Conservation (phyloP, 2,888 invertebrate species). For the Antitype chi region DNA sequence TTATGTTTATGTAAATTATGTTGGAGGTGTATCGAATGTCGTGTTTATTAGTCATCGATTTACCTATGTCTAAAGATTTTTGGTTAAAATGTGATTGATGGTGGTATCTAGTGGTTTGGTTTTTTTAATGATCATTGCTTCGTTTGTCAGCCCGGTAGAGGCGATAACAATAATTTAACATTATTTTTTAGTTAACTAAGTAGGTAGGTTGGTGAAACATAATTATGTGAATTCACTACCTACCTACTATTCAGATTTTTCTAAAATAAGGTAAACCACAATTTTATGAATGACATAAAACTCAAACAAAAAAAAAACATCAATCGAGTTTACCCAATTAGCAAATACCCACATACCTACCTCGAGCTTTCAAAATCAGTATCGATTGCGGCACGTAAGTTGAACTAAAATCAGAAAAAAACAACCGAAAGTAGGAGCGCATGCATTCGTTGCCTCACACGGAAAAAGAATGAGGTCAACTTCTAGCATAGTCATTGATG, state of each 20-base stretch:
- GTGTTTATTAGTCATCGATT: conserved; percentile 26
- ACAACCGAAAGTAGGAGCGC: no score
- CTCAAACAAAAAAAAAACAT: neutral
- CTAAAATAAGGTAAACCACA: neutral
- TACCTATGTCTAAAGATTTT: neutral
- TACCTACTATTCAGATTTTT: neutral
- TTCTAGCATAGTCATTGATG: no score
- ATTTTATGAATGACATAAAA: neutral
- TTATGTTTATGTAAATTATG: conserved; percentile 38
- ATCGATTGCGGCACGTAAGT: neutral
- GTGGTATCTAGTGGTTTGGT: neutral
- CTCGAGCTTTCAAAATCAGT: conserved; percentile 6
- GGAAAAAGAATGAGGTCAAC: no score
- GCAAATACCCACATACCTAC: neutral
- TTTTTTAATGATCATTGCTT: neutral
- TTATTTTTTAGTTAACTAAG: no score
- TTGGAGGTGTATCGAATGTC: conserved; percentile 34
- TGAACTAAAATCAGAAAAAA: no score
- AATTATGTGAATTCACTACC: neutral
- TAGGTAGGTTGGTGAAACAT: no score
- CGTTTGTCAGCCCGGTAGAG: neutral
- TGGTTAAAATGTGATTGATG: neutral
- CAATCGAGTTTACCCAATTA: neutral
- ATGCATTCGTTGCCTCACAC: no score
- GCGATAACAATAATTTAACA: neutral